Percentiles rank a stretch among this genome's conserved stretches.
phyloP scores from a whole-genome alignment of 1,140 invertebrate species.

The Lordiphosa mommai region DNA sequence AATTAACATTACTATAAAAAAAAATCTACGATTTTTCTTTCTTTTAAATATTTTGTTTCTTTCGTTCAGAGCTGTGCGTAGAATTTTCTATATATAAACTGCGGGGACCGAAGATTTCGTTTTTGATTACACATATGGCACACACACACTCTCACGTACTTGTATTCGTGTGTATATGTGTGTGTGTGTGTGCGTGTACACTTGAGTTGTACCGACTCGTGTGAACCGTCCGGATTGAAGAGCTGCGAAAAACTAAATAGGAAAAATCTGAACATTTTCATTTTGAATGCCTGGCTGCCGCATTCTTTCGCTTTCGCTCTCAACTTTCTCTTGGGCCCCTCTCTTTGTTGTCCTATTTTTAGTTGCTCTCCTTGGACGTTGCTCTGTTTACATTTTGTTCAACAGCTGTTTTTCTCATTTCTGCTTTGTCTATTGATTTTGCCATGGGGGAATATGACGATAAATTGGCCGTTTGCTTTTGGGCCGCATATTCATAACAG shows the following conservation, averaged over 20 bases:
- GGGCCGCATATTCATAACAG: slow-evolving; percentile 64
- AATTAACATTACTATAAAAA: slow-evolving; percentile 13
- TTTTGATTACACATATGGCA: slow-evolving; percentile 73
- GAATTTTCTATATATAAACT: slow-evolving; percentile 79
- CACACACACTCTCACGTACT: slow-evolving; percentile 55
- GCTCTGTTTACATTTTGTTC: slow-evolving; percentile 40
- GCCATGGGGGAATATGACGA: slow-evolving; percentile 35
- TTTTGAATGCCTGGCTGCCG: slow-evolving; percentile 1
- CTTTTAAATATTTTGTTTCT: slow-evolving; percentile 39
- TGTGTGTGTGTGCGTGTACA: slow-evolving; percentile 21
- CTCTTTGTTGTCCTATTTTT: slow-evolving; percentile 44
- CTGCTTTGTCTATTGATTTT: slow-evolving; percentile 67
- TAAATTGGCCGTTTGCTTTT: slow-evolving; percentile 32
- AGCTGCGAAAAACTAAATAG: slow-evolving; percentile 70
- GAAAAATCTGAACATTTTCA: slow-evolving; percentile 28
- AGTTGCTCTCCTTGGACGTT: slow-evolving; percentile 12
- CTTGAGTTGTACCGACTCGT: slow-evolving; percentile 27
- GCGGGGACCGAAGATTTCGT: slow-evolving; percentile 49
- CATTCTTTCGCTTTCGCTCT: not conserved
- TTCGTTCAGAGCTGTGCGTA: slow-evolving; percentile 68
- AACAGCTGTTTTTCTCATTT: slow-evolving; percentile 56
- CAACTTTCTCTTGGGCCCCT: not conserved
- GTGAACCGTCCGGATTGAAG: slow-evolving; percentile 60
- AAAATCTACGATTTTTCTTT: slow-evolving; percentile 10
- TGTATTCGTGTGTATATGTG: slow-evolving; percentile 16